Conservation (phyloP, 2,797 vertebrate genomes). For the Propithecus perrieri region DNA sequence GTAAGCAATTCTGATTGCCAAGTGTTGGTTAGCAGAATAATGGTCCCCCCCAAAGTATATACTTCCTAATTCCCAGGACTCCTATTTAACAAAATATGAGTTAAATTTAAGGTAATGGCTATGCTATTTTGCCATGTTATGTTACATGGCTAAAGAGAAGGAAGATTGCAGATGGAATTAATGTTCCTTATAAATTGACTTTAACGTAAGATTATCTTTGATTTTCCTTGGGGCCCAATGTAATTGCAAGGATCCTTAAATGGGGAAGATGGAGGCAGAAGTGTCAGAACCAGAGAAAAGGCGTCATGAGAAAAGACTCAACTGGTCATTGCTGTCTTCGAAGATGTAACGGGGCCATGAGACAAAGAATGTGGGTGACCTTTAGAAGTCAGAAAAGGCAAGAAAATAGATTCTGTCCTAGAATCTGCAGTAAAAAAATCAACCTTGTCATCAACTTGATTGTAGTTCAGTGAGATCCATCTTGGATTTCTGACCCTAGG, state of each 20-base stretch:
- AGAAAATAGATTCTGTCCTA: not conserved
- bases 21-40: not conserved
- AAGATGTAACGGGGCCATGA: not conserved
- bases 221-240: not conserved
- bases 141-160: not conserved
- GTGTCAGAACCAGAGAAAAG: accelerated
- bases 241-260: not conserved
- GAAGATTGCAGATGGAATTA: not conserved
- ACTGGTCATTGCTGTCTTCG: not conserved
- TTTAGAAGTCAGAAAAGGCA: not conserved
- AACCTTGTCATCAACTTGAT: not conserved
- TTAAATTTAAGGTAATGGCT: not conserved
- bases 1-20: not conserved
- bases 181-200: not conserved
- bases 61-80: not conserved
- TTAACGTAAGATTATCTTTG: not conserved
- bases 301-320: not conserved
- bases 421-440: not conserved
- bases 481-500: not conserved
- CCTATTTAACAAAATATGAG: not conserved
- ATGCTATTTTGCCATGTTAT: not conserved
- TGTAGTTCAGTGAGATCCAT: not conserved
- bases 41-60: not conserved
- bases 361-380: not conserved
- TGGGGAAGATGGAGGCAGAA: not conserved